These are phyloP conservation scores for Pipra filicauda DNA, from an alignment of 2,113 vertebrate species.

Conservation along the genomic window DNA sequence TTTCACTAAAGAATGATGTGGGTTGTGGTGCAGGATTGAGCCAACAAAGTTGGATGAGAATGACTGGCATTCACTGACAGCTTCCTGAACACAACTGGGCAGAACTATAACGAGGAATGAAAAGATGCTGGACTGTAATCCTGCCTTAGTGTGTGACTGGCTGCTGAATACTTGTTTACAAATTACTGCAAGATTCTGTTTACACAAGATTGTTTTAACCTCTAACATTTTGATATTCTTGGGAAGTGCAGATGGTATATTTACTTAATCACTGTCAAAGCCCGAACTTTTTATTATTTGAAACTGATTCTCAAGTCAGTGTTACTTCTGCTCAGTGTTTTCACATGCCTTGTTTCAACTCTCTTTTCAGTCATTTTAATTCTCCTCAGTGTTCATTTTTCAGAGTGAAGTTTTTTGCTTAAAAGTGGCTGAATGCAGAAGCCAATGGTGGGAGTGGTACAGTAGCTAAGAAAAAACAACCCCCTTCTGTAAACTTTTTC, in stretches of 20 bases:
- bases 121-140: background rate
- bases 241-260: slow-evolving; percentile 49
- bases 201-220: slow-evolving; percentile 55
- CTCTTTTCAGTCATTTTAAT: background rate
- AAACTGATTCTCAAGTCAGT: slow-evolving; percentile 35
- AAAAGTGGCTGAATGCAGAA: background rate
- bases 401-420: background rate
- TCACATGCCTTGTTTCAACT: slow-evolving; percentile 22
- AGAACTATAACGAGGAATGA: background rate
- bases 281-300: slow-evolving; percentile 40
- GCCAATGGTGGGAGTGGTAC: background rate
- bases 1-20: slow-evolving; percentile 6
- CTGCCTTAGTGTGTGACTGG: background rate
- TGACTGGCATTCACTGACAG: background rate
- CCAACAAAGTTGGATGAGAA: slow-evolving; percentile 8
- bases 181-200: slow-evolving; percentile 29
- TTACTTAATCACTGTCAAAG: slow-evolving; percentile 51
- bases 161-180: slow-evolving; percentile 28
- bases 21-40: slow-evolving; percentile 52
- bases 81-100: background rate
- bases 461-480: too few relatives aligned
- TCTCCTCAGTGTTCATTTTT: background rate
- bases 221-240: slow-evolving; percentile 52
- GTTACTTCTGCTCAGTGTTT: slow-evolving; percentile 40
- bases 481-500: background rate